These are phyloP conservation scores for Oxyruncus cristatus DNA, from an alignment of 2,113 vertebrate genomes.

Conservation along the genomic window DNA sequence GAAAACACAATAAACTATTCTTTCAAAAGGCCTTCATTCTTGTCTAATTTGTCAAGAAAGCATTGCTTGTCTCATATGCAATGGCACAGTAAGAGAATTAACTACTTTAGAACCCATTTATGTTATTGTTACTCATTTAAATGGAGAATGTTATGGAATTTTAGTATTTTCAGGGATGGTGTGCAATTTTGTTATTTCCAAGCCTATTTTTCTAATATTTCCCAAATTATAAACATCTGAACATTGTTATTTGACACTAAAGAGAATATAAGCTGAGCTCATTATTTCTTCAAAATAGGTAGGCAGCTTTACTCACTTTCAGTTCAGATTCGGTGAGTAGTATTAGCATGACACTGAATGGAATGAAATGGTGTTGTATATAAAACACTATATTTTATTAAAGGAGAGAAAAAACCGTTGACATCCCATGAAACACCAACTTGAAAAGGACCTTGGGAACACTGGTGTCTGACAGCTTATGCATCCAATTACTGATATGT, in stretches of 20 bases:
- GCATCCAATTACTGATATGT: slow-evolving; percentile 70
- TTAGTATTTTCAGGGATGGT: neutral
- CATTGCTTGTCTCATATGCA: neutral
- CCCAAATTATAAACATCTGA: neutral
- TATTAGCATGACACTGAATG: neutral
- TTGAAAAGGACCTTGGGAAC: slow-evolving; percentile 48
- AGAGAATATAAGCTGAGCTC: neutral
- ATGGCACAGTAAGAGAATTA: neutral
- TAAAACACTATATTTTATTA: slow-evolving; percentile 5
- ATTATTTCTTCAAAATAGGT: neutral
- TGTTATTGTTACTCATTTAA: neutral
- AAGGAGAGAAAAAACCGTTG: neutral
- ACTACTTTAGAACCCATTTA: neutral
- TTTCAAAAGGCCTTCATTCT: neutral
- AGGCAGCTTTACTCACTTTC: neutral
- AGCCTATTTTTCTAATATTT: neutral
- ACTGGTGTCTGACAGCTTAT: slow-evolving; percentile 55
- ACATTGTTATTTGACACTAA: neutral
- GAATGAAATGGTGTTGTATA: neutral
- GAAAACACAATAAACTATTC: neutral
- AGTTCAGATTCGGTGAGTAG: neutral
- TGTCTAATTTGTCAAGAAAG: neutral
- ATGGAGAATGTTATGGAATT: neutral
- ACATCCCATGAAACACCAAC: slow-evolving; percentile 1
- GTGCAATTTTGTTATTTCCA: neutral